Evolutionary conservation across 2,797 vertebrate genomes (phyloP).

Genomic region (Catharus ustulatus): DNA sequence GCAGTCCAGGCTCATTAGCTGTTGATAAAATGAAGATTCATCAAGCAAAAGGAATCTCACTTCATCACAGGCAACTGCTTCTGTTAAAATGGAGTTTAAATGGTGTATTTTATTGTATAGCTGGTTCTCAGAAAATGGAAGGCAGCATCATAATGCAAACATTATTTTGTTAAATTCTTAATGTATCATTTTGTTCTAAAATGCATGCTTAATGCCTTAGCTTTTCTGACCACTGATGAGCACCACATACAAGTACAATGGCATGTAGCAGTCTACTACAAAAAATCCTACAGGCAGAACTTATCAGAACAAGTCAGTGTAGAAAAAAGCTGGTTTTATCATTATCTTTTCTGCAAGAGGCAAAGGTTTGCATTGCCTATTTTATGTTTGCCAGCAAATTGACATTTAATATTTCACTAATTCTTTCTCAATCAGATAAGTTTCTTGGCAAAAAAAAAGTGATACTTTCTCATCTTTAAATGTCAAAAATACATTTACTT

Average conservation of each 20-base stretch:
- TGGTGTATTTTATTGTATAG: neutral
- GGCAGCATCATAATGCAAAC: neutral
- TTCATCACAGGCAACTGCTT: neutral
- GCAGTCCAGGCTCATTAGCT: neutral
- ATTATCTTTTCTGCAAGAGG: slow-evolving; percentile 8
- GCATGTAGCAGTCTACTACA: neutral
- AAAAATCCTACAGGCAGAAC: slow-evolving; percentile 7
- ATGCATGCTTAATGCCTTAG: neutral
- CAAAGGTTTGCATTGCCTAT: slow-evolving; percentile 16
- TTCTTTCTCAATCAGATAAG: slow-evolving; percentile 47
- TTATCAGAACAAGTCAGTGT: neutral
- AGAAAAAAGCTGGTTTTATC: neutral
- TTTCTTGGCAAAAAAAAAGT: slow-evolving; percentile 24
- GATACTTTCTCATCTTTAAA: slow-evolving; percentile 42
- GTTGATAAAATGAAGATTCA: neutral
- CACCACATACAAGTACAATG: neutral
- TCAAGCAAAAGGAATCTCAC: neutral
- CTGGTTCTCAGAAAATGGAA: neutral
- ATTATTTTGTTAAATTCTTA: neutral
- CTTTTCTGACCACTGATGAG: neutral
- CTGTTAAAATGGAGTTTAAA: neutral
- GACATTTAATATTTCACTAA: slow-evolving; percentile 30
- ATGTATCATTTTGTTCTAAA: neutral
- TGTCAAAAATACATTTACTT: slow-evolving; percentile 51
- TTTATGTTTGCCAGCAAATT: slow-evolving; percentile 27